These are phyloP conservation scores for Bovichtus diacanthus DNA, from an alignment of 2,797 vertebrate species.

Conservation along the genomic window DNA sequence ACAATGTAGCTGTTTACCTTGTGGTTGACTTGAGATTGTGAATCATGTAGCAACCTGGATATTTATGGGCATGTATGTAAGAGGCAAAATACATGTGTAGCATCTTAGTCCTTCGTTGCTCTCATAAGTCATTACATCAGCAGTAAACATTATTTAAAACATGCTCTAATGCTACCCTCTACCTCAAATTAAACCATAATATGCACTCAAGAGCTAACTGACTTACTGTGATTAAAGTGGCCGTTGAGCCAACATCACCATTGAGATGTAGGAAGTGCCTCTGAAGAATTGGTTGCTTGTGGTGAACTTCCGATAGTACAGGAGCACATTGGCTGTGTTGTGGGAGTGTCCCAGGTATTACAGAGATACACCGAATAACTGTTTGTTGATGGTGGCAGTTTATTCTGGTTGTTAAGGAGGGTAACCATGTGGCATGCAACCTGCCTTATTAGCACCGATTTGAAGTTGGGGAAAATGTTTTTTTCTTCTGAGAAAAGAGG, in stretches of 20 bases:
- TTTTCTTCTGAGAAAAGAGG: neutral
- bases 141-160: neutral
- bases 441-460: constrained; percentile 15
- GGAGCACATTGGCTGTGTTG: neutral
- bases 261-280: neutral
- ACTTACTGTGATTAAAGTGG: too few relatives aligned
- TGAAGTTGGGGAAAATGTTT: neutral
- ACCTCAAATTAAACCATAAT: neutral
- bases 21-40: neutral
- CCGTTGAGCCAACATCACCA: neutral
- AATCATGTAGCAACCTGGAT: neutral
- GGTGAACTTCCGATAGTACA: neutral
- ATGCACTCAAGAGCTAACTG: neutral
- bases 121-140: neutral
- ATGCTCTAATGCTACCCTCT: neutral
- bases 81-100: neutral
- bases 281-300: neutral
- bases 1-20: constrained; percentile 5
- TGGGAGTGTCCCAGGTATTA: constrained; percentile 5
- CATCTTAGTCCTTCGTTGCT: neutral
- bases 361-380: neutral
- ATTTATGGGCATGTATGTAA: too few relatives aligned
- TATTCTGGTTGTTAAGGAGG: constrained; percentile 23
- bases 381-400: constrained; percentile 7
- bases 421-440: neutral